These are phyloP conservation scores for Celastrina argiolus DNA, from an alignment of 2,888 invertebrate species.

Conservation along the genomic window DNA sequence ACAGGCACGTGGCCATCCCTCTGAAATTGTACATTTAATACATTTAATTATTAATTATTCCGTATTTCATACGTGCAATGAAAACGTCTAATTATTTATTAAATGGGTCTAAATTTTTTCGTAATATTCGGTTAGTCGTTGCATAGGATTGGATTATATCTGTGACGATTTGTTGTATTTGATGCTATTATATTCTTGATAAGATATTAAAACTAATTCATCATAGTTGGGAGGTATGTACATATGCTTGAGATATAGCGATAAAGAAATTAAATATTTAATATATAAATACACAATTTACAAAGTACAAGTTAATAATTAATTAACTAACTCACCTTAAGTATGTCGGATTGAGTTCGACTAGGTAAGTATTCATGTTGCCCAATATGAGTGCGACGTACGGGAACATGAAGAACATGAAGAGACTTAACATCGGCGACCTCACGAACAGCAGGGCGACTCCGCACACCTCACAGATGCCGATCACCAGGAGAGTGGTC, in stretches of 20 bases:
- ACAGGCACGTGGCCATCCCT: slow-evolving; percentile 63
- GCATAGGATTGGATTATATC: too few species aligned
- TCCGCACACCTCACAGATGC: slow-evolving; percentile 43
- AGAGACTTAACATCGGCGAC: slow-evolving; percentile 52
- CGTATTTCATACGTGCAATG: too few species aligned
- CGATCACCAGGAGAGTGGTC: slow-evolving; percentile 49
- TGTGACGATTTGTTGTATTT: too few species aligned
- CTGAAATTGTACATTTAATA: slow-evolving; percentile 37
- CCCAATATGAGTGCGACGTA: slow-evolving; percentile 57
- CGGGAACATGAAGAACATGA: slow-evolving; percentile 53
- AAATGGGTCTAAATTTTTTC: too few species aligned
- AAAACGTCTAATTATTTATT: too few species aligned
- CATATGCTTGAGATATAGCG: too few species aligned
- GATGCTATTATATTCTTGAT: too few species aligned
- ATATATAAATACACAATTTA: background rate
- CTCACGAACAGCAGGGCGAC: slow-evolving; percentile 47
- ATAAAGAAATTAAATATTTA: background rate
- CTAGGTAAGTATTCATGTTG: slow-evolving; percentile 57
- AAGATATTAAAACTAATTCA: too few species aligned
- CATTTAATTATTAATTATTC: too few species aligned
- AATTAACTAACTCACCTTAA: slow-evolving; percentile 44
- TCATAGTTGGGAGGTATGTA: too few species aligned
- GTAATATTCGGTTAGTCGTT: too few species aligned
- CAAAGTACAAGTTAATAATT: background rate
- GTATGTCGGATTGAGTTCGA: slow-evolving; percentile 63